Evolutionary conservation across 2,888 invertebrate species (phyloP).

Genomic region (Hoplodrina blanda): DNA sequence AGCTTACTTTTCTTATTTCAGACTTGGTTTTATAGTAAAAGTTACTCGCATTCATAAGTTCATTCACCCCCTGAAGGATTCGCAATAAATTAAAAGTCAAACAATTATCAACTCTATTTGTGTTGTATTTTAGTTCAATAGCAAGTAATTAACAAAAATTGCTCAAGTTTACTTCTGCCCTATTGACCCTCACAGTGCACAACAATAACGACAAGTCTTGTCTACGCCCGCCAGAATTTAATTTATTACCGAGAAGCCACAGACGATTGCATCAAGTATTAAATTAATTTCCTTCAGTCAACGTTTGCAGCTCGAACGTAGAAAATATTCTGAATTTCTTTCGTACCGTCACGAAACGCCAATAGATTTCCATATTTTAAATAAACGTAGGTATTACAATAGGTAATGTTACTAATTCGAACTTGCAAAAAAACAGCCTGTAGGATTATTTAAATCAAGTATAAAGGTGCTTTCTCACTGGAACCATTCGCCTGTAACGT

Average conservation of each 20-base stretch:
- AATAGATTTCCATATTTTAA: slow-evolving; percentile 46
- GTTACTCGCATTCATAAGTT: too few relatives aligned
- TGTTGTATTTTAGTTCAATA: too few relatives aligned
- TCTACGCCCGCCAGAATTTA: slow-evolving; percentile 22
- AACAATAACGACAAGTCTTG: slow-evolving; percentile 6
- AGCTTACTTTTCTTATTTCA: too few relatives aligned
- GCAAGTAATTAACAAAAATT: too few relatives aligned
- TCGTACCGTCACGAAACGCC: slow-evolving; percentile 16
- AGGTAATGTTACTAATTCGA: slow-evolving; percentile 13
- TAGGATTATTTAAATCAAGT: slow-evolving; percentile 47
- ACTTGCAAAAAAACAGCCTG: slow-evolving; percentile 8
- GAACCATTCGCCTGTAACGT: too few relatives aligned
- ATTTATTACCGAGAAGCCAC: slow-evolving; percentile 25
- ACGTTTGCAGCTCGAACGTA: slow-evolving; percentile 14
- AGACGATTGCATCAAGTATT: slow-evolving; percentile 42
- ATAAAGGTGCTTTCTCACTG: neutral
- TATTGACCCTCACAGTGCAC: neutral
- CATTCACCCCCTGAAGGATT: too few relatives aligned
- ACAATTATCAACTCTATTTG: too few relatives aligned
- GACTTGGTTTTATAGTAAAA: too few relatives aligned
- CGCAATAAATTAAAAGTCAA: too few relatives aligned
- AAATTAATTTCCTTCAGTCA: slow-evolving; percentile 38
- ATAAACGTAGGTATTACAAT: slow-evolving; percentile 6
- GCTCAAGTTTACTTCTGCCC: too few relatives aligned
- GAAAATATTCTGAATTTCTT: slow-evolving; percentile 33